Conservation (phyloP, 1,140 invertebrate genomes). For the Pachypsylla venusta region DNA sequence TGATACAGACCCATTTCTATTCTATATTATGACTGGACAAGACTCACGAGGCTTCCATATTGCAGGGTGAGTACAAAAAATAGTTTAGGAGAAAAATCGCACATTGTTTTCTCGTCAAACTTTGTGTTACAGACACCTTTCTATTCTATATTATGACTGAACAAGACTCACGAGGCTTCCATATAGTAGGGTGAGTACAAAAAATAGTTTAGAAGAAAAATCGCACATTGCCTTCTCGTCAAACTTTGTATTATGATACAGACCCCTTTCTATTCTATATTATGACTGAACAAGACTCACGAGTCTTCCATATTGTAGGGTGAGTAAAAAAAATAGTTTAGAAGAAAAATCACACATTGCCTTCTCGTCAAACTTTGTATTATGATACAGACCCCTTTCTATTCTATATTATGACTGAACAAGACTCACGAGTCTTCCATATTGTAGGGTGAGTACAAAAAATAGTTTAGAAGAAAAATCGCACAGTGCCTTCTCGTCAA, state of each 20-base stretch:
- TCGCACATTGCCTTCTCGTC: conserved; percentile 92
- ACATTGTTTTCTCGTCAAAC: conserved; percentile 95
- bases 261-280: conserved; percentile 99
- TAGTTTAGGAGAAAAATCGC: no score
- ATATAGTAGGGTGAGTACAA: conserved; percentile 84
- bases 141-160: conserved; percentile 99
- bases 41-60: conserved; percentile 82
- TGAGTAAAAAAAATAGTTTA: no score
- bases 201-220: no score
- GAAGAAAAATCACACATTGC: no score
- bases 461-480: no score
- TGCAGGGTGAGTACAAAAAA: conserved; percentile 68
- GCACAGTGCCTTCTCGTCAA: no score
- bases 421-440: no score
- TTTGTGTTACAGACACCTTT: conserved; percentile 97
- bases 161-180: conserved; percentile 68
- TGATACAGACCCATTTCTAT: conserved; percentile 97
- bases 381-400: no score
- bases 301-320: conserved; percentile 92
- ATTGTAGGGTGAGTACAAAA: no score
- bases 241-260: conserved; percentile 97
- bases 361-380: no score
- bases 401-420: no score
- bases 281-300: conserved; percentile 81
- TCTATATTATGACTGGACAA: conserved; percentile 97